A percentile compares a stretch with the other conserved stretches of the same genome.
Evolutionary conservation across 2,113 vertebrate genomes (phyloP).

Genomic region (Pteruthius melanotis): DNA sequence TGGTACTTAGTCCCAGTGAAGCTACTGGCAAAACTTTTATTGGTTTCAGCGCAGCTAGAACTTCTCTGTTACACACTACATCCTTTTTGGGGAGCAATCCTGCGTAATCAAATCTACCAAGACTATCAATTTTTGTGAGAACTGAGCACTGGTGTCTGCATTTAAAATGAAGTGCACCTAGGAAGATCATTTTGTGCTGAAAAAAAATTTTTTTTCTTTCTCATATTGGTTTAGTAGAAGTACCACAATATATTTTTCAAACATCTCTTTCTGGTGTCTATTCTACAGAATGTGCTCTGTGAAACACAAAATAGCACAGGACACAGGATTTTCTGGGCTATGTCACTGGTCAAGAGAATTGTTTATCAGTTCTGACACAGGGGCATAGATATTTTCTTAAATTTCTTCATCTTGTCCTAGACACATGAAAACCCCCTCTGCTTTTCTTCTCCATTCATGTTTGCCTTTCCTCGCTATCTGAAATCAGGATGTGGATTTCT

Average conservation of each 20-base stretch:
- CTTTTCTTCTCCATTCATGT: background rate
- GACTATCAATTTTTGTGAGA: background rate
- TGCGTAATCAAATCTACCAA: background rate
- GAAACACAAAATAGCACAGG: conserved; percentile 21
- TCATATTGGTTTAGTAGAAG: background rate
- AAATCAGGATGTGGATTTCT: background rate
- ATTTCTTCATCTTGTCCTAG: conserved; percentile 17
- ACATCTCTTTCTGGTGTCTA: conserved; percentile 19
- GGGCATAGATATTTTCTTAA: background rate
- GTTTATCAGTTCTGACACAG: conserved; percentile 53
- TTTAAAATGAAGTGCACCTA: background rate
- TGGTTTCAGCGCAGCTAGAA: background rate
- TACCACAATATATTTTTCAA: background rate
- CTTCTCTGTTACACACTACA: background rate
- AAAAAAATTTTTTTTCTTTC: background rate
- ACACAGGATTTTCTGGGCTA: conserved; percentile 49
- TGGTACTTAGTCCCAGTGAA: background rate
- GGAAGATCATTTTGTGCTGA: background rate
- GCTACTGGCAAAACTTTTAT: background rate
- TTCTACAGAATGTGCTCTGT: conserved; percentile 1
- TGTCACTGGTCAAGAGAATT: conserved; percentile 26
- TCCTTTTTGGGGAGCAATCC: background rate
- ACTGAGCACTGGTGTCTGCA: background rate
- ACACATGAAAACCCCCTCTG: background rate
- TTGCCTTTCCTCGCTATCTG: background rate